Percentiles rank a stretch among this genome's conserved stretches.
These are phyloP conservation scores for Fundulus diaphanus DNA, from an alignment of 2,797 vertebrate species.

Conservation along the genomic window DNA sequence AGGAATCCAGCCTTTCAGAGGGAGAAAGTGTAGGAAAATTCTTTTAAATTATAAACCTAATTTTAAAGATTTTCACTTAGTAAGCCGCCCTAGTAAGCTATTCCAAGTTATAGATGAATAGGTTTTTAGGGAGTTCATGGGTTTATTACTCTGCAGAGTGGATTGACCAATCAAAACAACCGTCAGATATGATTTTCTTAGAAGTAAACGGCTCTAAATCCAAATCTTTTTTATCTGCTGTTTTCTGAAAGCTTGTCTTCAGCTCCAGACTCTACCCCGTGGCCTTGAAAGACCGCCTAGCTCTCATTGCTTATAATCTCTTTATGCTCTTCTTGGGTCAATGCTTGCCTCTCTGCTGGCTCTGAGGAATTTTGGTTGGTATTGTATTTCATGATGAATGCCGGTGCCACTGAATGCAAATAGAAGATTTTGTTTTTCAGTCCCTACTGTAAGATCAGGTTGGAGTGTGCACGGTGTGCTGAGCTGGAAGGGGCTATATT, in stretches of 20 bases:
- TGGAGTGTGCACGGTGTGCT: neutral
- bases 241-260: slow-evolving; percentile 9
- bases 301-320: slow-evolving; percentile 20
- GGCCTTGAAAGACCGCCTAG: slow-evolving; percentile 17
- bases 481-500: neutral
- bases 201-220: neutral
- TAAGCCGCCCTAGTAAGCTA: neutral
- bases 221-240: neutral
- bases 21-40: neutral
- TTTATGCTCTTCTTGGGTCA: slow-evolving; percentile 33
- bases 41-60: neutral
- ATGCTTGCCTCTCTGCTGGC: slow-evolving; percentile 18
- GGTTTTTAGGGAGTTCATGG: too few relatives aligned
- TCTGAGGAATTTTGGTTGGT: slow-evolving; percentile 27
- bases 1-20: neutral
- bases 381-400: slow-evolving; percentile 37
- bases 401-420: slow-evolving; percentile 3
- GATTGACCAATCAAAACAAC: neutral
- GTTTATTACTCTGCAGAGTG: neutral
- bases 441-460: neutral
- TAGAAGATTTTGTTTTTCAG: slow-evolving; percentile 5
- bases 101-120: neutral
- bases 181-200: neutral
- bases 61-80: neutral
- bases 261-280: neutral